Conservation (phyloP, 2,113 vertebrate genomes). For the Pygoscelis antarcticus region DNA sequence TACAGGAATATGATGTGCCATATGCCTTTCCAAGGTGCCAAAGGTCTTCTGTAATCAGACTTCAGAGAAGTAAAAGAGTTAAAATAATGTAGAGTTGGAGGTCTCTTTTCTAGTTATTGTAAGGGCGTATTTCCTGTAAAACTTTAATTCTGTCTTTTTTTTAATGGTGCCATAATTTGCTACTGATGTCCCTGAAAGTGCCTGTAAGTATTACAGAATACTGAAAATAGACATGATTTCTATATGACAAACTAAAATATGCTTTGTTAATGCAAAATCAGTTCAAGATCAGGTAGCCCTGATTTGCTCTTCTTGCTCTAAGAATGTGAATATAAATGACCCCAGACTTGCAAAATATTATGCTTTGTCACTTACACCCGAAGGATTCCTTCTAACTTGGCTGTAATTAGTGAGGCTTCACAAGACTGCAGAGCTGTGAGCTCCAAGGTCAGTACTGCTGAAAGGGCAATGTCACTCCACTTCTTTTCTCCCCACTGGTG, state of each 20-base stretch:
- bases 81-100: background rate
- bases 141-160: background rate
- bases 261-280: background rate
- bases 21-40: background rate
- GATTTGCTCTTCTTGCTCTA: background rate
- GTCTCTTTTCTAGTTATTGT: background rate
- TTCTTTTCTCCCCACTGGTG: background rate
- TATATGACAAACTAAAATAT: background rate
- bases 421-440: background rate
- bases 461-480: background rate
- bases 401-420: background rate
- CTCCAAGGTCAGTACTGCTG: background rate
- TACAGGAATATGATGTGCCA: accelerated
- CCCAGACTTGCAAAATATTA: background rate
- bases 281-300: background rate
- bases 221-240: background rate
- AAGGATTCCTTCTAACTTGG: background rate
- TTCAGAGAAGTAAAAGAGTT: background rate
- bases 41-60: background rate
- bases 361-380: background rate
- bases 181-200: background rate
- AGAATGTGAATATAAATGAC: background rate
- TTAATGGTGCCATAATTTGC: background rate
- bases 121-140: background rate
- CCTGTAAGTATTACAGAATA: background rate